Evolutionary conservation across 2,113 vertebrate genomes (phyloP).

Genomic region (Gila orcuttii): DNA sequence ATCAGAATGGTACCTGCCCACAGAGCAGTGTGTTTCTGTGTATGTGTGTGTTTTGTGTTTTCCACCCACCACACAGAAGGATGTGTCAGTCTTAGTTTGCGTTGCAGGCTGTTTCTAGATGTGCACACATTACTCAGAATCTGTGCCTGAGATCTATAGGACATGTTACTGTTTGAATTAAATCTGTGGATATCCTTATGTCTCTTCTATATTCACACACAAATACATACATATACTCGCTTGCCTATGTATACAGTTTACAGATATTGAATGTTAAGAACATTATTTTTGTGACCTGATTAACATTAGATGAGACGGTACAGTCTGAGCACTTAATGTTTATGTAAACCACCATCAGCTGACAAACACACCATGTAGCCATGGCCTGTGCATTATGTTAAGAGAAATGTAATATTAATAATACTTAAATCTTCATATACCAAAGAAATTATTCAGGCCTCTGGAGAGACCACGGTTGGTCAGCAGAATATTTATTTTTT

Average conservation of each 20-base stretch:
- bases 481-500: neutral
- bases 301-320: neutral
- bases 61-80: conserved; percentile 29
- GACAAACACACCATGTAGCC: neutral
- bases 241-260: too few relatives aligned
- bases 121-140: conserved; percentile 11
- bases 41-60: conserved; percentile 49
- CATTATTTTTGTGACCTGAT: neutral
- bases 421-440: neutral
- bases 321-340: neutral
- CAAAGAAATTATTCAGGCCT: neutral
- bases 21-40: conserved; percentile 25
- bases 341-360: neutral
- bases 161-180: conserved; percentile 1
- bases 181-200: neutral
- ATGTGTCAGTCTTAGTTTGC: conserved; percentile 29
- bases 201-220: neutral
- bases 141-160: neutral
- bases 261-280: too few relatives aligned
- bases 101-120: conserved; percentile 1
- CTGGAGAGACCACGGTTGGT: neutral
- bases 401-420: neutral
- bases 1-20: conserved; percentile 27
- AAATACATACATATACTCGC: neutral
- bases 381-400: neutral